Evolutionary conservation across 2,888 invertebrate species (phyloP).

Genomic region (Nezara viridula): DNA sequence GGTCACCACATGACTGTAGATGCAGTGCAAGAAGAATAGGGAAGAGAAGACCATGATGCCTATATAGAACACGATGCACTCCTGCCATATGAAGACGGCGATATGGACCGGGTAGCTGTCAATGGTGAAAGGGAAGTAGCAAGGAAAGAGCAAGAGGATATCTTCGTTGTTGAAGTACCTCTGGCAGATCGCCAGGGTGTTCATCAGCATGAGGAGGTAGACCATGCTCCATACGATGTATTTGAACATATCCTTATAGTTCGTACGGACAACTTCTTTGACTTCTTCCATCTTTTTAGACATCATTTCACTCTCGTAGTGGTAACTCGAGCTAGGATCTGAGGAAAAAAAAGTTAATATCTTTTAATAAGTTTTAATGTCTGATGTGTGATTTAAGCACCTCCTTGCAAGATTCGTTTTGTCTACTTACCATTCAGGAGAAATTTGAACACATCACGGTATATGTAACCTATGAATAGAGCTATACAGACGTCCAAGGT

Average conservation of each 20-base stretch:
- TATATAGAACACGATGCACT: background rate
- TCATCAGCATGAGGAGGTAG: background rate
- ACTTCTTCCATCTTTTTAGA: background rate
- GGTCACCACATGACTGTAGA: conserved; percentile 3
- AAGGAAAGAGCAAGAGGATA: background rate
- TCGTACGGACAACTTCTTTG: background rate
- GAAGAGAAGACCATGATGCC: background rate
- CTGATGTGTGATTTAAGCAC: background rate
- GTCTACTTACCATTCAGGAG: background rate
- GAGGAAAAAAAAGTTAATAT: background rate
- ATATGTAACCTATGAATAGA: background rate
- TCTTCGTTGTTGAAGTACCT: background rate
- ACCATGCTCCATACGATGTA: background rate
- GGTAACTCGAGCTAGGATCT: background rate
- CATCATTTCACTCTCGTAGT: conserved; percentile 8
- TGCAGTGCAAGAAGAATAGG: background rate
- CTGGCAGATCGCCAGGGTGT: background rate
- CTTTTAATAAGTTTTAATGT: background rate
- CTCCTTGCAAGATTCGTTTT: background rate
- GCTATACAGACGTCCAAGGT: background rate
- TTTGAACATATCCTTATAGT: background rate
- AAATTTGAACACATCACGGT: background rate
- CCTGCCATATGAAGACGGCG: conserved; percentile 2
- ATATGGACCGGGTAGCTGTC: background rate
- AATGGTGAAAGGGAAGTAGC: background rate